Conservation (phyloP, 2,888 invertebrate genomes). For the Tenthredo scrophulariae region DNA sequence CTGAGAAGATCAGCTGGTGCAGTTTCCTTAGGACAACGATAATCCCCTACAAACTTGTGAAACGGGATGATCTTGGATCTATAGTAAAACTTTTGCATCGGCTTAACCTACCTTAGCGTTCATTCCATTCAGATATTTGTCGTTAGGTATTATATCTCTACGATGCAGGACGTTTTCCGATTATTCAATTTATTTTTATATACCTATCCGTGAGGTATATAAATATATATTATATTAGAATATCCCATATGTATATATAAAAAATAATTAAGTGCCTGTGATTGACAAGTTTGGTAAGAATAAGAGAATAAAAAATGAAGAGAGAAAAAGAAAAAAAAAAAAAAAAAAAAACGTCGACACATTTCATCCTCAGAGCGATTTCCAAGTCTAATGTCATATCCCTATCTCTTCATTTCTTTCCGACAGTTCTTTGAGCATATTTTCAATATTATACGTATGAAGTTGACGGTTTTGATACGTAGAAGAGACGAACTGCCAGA, state of each 20-base stretch:
- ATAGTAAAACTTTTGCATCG: not conserved
- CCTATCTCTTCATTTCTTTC: not conserved
- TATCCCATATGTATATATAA: not conserved
- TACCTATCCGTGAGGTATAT: not conserved
- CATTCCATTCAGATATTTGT: not conserved
- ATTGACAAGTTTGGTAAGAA: not conserved
- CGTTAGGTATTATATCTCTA: not conserved
- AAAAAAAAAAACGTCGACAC: not conserved
- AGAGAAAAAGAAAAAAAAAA: not conserved
- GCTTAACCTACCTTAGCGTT: not conserved
- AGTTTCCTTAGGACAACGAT: conserved; percentile 25
- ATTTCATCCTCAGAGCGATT: not conserved
- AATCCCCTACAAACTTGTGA: conserved; percentile 27
- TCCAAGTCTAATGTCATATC: not conserved
- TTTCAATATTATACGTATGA: not conserved
- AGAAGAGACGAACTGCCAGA: not conserved
- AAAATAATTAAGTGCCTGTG: not conserved
- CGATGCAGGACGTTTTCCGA: not conserved
- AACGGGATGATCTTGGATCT: conserved; percentile 16
- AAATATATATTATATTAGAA: too few relatives aligned
- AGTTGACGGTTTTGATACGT: not conserved
- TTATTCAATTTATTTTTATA: not conserved
- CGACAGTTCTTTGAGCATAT: not conserved
- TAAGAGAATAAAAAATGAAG: not conserved
- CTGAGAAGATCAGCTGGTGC: conserved; percentile 19